Evolutionary conservation across 2,797 vertebrate genomes (phyloP).

Genomic region (Momotus momota): DNA sequence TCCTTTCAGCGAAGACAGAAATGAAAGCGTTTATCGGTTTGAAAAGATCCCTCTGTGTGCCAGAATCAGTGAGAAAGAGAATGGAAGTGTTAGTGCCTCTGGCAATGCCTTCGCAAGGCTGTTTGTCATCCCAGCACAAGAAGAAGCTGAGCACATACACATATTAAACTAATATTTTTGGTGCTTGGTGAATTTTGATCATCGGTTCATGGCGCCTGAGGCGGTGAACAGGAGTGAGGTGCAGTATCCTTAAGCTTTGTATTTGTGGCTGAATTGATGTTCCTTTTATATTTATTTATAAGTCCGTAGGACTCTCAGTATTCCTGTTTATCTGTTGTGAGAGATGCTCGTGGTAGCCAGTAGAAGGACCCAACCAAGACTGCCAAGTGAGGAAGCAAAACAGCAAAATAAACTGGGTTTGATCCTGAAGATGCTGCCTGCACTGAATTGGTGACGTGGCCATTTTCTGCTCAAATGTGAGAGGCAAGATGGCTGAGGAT

Average conservation of each 20-base stretch:
- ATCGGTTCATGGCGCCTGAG: neutral
- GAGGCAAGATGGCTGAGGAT: neutral
- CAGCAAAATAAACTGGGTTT: neutral
- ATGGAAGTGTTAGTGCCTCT: constrained; percentile 40
- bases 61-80: constrained; percentile 20
- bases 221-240: constrained; percentile 27
- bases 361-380: neutral
- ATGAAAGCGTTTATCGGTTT: constrained; percentile 50
- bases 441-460: neutral
- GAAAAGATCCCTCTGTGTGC: constrained; percentile 62
- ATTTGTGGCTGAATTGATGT: constrained; percentile 24
- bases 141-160: constrained; percentile 62
- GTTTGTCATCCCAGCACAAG: constrained; percentile 53
- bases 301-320: neutral
- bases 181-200: constrained; percentile 31
- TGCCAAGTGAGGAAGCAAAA: neutral
- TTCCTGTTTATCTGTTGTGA: neutral
- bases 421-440: neutral
- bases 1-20: constrained; percentile 14
- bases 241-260: constrained; percentile 12
- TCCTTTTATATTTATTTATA: constrained; percentile 38
- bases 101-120: constrained; percentile 1
- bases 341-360: neutral
- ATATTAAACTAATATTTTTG: constrained; percentile 66
- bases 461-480: neutral